Base-by-base conservation (phyloP, 2,797 vertebrate genomes). In the Chelmon rostratus region DNA sequence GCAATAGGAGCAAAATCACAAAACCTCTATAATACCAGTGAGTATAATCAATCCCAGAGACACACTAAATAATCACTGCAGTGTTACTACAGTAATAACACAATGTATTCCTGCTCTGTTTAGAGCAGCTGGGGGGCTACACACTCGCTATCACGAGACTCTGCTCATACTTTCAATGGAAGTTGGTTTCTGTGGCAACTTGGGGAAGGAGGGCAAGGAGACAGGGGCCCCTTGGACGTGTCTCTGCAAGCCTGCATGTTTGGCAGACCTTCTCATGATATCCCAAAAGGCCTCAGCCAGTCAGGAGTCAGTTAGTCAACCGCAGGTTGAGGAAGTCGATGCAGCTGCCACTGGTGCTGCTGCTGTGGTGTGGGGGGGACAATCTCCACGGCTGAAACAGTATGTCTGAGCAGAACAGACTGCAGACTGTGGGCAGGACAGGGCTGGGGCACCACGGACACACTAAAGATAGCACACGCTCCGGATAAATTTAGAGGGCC, bases 201-300 rank as follows among this genome's bases (percentile, higher is more conserved):
- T 35, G 82, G 67, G 69, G 56, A 62, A 76, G 66, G 71, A 82
- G 81, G 68, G 62, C 19, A 13, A 85, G 90, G 91, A 92, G 90
- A 90, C 70, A 78, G 91, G 91, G 92, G 93, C 91, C 93, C 82
- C 47, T 76, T 79, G 42, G 90, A 94, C 94, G 64, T 93, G 96
- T 94, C 94, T 94, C 31, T 86, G 94, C 92, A 96, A 82, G 95
- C 94, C 94, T 93, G 89, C 76, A 92, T 82, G 86, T 81, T 89
- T 86, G 90, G 82, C 88, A 87, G 88, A 74, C 72, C 68, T 86
- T 73, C 80, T 88, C 71, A 72, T 90, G 81, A 64, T 72, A 86
- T 96, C 94, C 94, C 94, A 94, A 81, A 88, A 89, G 85, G 81
- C 89, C 76, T 85, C 76, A 71, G 83, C 25, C 87, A 76, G 65